Conservation (phyloP, 2,888 invertebrate species). For the Heteropelma amictum region DNA sequence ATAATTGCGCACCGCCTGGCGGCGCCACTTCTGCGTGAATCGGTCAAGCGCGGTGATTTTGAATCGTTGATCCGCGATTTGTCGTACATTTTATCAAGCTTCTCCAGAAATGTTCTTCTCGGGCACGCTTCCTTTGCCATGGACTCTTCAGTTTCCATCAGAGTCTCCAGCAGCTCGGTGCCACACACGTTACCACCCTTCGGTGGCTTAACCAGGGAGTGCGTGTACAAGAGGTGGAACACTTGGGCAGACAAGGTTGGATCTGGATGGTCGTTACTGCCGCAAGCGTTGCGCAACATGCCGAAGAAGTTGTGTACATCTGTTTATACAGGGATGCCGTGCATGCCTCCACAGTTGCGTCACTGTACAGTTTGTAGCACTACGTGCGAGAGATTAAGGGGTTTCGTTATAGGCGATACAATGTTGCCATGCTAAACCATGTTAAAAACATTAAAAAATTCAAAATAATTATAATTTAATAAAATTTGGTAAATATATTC, state of each 20-base stretch:
- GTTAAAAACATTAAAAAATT: background rate
- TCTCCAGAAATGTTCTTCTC: constrained; percentile 8
- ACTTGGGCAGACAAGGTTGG: constrained; percentile 52
- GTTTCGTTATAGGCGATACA: too few species aligned
- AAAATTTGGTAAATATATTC: background rate
- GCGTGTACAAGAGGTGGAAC: constrained; percentile 50
- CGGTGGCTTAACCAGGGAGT: constrained; percentile 56
- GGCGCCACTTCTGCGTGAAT: too few species aligned
- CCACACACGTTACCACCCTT: constrained; percentile 56
- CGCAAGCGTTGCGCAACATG: constrained; percentile 52
- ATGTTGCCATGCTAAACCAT: background rate
- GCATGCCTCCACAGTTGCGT: constrained; percentile 21
- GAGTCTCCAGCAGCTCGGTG: constrained; percentile 39
- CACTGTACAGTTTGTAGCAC: constrained; percentile 4
- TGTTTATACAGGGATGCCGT: background rate
- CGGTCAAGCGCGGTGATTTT: too few species aligned
- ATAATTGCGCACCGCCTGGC: too few species aligned
- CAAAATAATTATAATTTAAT: background rate
- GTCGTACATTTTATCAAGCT: too few species aligned
- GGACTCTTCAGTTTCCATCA: constrained; percentile 42
- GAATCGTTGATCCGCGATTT: too few species aligned
- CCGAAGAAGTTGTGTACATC: constrained; percentile 53
- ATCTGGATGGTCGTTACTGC: constrained; percentile 57
- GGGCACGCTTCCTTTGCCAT: background rate
- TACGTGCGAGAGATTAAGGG: constrained; percentile 28